Evolutionary conservation across 2,113 vertebrate genomes (phyloP), one percentile per base, ranked within the genome.

Genomic region (Sylvia atricapilla): DNA sequence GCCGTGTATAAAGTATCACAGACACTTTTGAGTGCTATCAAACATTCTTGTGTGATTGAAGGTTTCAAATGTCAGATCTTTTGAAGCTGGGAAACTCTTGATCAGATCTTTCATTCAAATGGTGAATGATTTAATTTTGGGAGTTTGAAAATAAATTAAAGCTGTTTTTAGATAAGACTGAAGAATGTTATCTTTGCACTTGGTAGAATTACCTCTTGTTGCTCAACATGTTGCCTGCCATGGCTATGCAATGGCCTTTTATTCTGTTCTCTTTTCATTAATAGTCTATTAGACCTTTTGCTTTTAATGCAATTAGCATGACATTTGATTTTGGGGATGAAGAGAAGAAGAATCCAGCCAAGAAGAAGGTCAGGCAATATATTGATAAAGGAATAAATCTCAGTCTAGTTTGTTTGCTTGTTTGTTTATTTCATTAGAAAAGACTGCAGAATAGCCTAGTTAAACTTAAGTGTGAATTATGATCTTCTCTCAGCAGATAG

Each of bases 71-170:
- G 24, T 43, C 64, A 60, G 23, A 43, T 87, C 46, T 73, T 92
- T 86, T 60, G 68, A 76, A 62, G 27, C 10, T 66, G 50, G 16
- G 30, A 79, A 87, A 79, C 49, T 68, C 50, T 95, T 76, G 64
- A 85, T 87, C 44, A 69, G 24, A 22, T 74, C 11, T 89, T 41
- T 91, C 84, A 12, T 80, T 95, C 79, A 83, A 76, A 87, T 0
- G 2, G 33, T 46, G 63, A 56, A 83, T 60, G 7, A 46, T 67
- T 91, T 72, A 24, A 46, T 75, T 80, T 84, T 15, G 15, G 3
- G n/a, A 64, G n/a, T 41, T 84, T 60, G 63, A 84, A 94, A 92
- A 86, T 39, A 87, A 73, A 79, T n/a, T 50, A 89, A 95, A 92
- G 9, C 10, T 28, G 6, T 52, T 41, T 58, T 83, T 68, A 62